Evolutionary conservation across 2,113 vertebrate genomes (phyloP), one percentile per base, ranked within the genome.

Genomic region (Takifugu bimaculatus): DNA sequence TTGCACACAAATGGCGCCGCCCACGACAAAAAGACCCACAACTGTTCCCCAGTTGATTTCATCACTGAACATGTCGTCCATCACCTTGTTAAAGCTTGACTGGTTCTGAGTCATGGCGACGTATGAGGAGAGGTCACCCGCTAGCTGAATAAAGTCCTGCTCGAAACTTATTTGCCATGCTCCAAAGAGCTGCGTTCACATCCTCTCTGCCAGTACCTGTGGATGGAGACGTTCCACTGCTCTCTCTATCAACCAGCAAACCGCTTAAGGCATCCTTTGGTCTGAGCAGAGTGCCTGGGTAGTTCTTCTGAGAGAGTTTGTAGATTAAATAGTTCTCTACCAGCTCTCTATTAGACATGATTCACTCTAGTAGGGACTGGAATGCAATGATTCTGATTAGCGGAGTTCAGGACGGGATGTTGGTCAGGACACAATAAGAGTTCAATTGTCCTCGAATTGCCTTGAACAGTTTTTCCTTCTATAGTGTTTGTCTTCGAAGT

Each of bases 31-130:
- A 83, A 99, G 93, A 56, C 94, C 97, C 84, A 98, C 94, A 32
- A 99, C 87, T 44, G 96, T 93, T 6, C 97, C 97, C 97, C 97
- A 99, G 93, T 99, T 98, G 81, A 96, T 91, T 11, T 94, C 94
- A 5, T 97, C 94, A 0, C 92, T 93, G 87, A 98, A 99, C 78
- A 99, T 91, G 91, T 98, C 95, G 0, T 96, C 93, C 92, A 98
- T 93, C 51, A 98, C 96, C 54, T 93, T 93, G 85, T 96, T 93
- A 9, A 99, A 98, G 89, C 94, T 96, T 80, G 94, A 92, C 75
- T 98, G 94, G 88, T 89, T 92, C 0, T 90, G 92, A 26, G 93
- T 96, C 86, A 98, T 94, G 83, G 94, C 89, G 26, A 98, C 91
- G 87, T 98, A 94, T 12, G 92, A 92, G 5, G 94, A 94, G 44